Evolutionary conservation across 2,797 vertebrate genomes (phyloP), one percentile per base, ranked within the genome.

Genomic region (Cottoperca gobio): DNA sequence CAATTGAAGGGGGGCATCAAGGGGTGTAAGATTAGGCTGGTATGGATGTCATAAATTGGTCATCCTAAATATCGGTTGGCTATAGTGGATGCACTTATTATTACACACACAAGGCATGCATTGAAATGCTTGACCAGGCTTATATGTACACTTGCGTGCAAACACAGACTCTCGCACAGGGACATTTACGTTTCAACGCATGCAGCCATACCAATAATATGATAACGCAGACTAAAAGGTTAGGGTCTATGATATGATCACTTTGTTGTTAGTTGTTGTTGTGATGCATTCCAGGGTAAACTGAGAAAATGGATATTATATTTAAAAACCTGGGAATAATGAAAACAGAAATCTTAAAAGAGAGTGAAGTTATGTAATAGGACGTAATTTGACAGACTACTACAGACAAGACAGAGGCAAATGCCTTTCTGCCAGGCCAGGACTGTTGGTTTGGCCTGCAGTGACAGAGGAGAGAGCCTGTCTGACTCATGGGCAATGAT

Each of bases 11-110:
- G 6, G n/a, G 45, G 31, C 31, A 0, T 5, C 23, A 55, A 37
- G 48, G 63, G 19, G 50, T 28, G 70, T 46, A 70, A 65, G 61
- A 77, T 78, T 69, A 72, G 70, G 10, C 21, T 70, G 73, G 73
- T 59, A 72, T 85, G 73, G 72, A 70, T 79, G 63, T 78, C 73
- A 85, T 59, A 62, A 83, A 23, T 62, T 80, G 75, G 77, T 73
- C 54, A 46, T 23, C 79, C 70, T 86, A 86, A 83, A 87, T 82
- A 86, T 78, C 87, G 66, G 55, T 31, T 12, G 53, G 48, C 46
- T 63, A 81, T 54, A 70, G 69, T 77, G 71, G 67, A 81, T 59
- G 37, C 40, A 74, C 76, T 82, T 87, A 76, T 83, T 82, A 81
- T 84, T 72, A 82, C 68, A 73, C 59, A 61, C 60, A 58, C 28